Evolutionary conservation across 2,888 invertebrate genomes (phyloP).

Genomic region (Xylocampa areola): DNA sequence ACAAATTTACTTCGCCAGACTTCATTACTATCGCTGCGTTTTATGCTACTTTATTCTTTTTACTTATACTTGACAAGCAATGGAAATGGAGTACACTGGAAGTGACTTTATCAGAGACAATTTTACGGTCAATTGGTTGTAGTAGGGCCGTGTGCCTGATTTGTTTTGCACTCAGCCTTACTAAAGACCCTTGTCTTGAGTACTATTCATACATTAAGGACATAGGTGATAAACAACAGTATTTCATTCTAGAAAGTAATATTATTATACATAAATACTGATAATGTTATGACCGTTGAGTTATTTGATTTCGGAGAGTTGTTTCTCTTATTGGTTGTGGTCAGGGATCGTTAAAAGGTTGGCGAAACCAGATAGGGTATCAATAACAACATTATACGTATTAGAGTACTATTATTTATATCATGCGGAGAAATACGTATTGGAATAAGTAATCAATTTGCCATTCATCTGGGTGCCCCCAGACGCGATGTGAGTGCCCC

Average conservation of each 20-base stretch:
- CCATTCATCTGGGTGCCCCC: no score
- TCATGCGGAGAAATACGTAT: no score
- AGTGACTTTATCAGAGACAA: background rate
- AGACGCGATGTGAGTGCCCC: no score
- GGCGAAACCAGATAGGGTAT: no score
- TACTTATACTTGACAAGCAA: slow-evolving; percentile 19
- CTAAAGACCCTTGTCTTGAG: slow-evolving; percentile 42
- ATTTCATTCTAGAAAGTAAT: background rate
- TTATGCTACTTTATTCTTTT: background rate
- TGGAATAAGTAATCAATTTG: no score
- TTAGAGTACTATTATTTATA: no score
- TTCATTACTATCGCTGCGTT: slow-evolving; percentile 8
- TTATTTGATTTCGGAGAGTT: background rate
- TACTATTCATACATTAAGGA: background rate
- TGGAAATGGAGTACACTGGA: slow-evolving; percentile 14
- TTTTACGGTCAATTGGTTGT: slow-evolving; percentile 4
- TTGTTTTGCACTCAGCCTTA: slow-evolving; percentile 66
- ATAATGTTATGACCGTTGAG: background rate
- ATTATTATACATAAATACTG: background rate
- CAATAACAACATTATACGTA: no score
- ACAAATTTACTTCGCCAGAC: background rate
- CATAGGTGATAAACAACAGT: background rate
- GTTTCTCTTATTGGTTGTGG: no score
- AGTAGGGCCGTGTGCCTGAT: slow-evolving; percentile 64
- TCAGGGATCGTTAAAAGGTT: no score